phyloP scores from a whole-genome alignment of 2,113 vertebrate genomes.

The Potamarius usumacintae region DNA sequence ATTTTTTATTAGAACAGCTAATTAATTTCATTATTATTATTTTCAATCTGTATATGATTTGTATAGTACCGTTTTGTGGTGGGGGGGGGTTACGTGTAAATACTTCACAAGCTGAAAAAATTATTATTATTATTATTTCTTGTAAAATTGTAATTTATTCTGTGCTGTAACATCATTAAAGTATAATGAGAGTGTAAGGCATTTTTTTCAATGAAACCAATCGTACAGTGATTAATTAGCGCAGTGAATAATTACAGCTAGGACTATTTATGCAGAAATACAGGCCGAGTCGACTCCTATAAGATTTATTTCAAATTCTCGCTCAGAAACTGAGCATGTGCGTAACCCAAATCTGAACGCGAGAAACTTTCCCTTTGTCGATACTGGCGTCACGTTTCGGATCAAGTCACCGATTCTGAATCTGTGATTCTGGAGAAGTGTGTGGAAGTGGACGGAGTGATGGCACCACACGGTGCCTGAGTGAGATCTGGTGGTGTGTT shows the following conservation, averaged over 20 bases:
- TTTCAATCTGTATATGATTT: too few relatives aligned
- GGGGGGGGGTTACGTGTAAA: too few relatives aligned
- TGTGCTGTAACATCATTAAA: too few relatives aligned
- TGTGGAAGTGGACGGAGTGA: neutral
- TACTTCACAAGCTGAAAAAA: too few relatives aligned
- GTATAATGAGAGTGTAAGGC: neutral
- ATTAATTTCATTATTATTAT: too few relatives aligned
- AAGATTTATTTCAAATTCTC: neutral
- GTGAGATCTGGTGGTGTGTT: constrained; percentile 21
- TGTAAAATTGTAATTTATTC: too few relatives aligned
- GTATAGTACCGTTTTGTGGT: too few relatives aligned
- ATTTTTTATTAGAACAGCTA: too few relatives aligned
- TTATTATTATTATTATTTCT: too few relatives aligned
- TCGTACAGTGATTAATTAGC: neutral
- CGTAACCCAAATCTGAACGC: neutral
- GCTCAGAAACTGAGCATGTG: neutral
- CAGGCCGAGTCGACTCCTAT: neutral
- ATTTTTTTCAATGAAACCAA: neutral
- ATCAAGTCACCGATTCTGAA: neutral
- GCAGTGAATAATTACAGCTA: neutral
- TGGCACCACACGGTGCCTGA: constrained; percentile 27
- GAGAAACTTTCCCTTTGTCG: neutral
- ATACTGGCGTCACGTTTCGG: neutral
- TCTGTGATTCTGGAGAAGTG: neutral
- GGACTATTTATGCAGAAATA: too few relatives aligned